Percentiles rank a stretch among this genome's conserved stretches.
These are phyloP conservation scores for Lepeophtheirus nordmannii DNA, from an alignment of 2,888 invertebrate genomes.

Conservation along the genomic window DNA sequence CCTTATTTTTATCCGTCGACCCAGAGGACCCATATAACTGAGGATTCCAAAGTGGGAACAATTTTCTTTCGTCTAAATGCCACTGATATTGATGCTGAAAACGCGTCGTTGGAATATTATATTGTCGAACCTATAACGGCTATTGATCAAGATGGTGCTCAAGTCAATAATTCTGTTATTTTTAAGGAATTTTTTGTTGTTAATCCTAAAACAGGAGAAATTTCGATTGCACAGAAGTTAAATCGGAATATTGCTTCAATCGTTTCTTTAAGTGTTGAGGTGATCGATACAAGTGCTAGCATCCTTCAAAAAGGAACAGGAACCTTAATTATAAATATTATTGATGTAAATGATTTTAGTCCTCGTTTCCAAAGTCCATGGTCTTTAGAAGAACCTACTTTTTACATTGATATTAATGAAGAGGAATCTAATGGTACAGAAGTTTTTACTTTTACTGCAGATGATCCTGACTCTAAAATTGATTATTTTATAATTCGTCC, in stretches of 20 bases:
- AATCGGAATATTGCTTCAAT: conserved; percentile 54
- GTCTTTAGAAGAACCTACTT: conserved; percentile 48
- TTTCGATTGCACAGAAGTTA: conserved; percentile 47
- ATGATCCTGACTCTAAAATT: conserved; percentile 63
- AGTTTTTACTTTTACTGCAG: conserved; percentile 58
- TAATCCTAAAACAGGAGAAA: conserved; percentile 42
- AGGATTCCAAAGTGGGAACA: conserved; percentile 56
- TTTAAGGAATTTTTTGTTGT: conserved; percentile 49
- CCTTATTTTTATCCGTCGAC: conserved; percentile 63
- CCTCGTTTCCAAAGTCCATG: conserved; percentile 54
- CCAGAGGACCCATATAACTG: conserved; percentile 62
- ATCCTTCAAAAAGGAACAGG: conserved; percentile 41
- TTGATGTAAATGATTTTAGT: conserved; percentile 44
- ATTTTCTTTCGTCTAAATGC: conserved; percentile 55
- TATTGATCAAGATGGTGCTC: conserved; percentile 40
- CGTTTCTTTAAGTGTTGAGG: conserved; percentile 52
- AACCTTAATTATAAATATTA: conserved; percentile 44
- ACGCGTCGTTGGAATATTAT: conserved; percentile 49
- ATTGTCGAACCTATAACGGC: conserved; percentile 56
- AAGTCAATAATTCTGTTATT: conserved; percentile 14
- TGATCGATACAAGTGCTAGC: conserved; percentile 63
- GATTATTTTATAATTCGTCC: conserved; percentile 51
- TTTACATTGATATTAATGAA: conserved; percentile 53
- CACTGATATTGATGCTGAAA: conserved; percentile 57
- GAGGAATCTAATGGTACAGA: conserved; percentile 65